Evolutionary conservation across 2,888 invertebrate species (phyloP), one percentile per base, ranked within the genome.

Genomic region (Drosophila neonasuta): DNA sequence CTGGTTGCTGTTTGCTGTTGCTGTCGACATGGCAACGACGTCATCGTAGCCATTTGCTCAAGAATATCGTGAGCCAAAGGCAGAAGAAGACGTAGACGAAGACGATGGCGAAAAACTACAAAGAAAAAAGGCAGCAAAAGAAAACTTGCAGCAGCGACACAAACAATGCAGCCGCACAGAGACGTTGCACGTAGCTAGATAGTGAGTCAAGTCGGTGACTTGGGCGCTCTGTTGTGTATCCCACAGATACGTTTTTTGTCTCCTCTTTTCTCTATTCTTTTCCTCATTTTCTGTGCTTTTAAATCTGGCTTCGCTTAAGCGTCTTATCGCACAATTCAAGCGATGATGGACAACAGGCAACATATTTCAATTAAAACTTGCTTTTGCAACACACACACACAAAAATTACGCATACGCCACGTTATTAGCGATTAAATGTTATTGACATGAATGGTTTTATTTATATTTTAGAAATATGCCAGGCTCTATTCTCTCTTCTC

Each of bases 21-120:
- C 2, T 59, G 56, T 69, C 65, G 71, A 75, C 79, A 86, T 86
- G 75, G 80, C 77, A 80, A 83, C 80, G 73, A 83, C 84, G 86
- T 80, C 80, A 81, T 81, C 76, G 80, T 15, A 15, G 15, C 68
- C 77, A 71, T 76, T 76, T 44, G 48, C 63, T 30, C 46, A 42
- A 44, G 54, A 49, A 42, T 45, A 39, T 64, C 57, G 46, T 49
- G 52, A 48, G 36, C 61, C 72, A 51, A 58, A 45, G 59, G 45
- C 71, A 55, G 36, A n/a, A 0, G n/a, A 36, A 5, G n/a, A 6
- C n/a, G 36, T 39, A 55, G 36, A n/a, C 1, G n/a, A 36, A 5
- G 36, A 6, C n/a, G 36, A 42, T 32, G 57, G 51, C 49, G 17
- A 34, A 49, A 56, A 63, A 29, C 42, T 30, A 24, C 24, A 54